Evolutionary conservation across 2,113 vertebrate genomes (phyloP), one percentile per base, ranked within the genome.

Genomic region (Chaetura pelagica): DNA sequence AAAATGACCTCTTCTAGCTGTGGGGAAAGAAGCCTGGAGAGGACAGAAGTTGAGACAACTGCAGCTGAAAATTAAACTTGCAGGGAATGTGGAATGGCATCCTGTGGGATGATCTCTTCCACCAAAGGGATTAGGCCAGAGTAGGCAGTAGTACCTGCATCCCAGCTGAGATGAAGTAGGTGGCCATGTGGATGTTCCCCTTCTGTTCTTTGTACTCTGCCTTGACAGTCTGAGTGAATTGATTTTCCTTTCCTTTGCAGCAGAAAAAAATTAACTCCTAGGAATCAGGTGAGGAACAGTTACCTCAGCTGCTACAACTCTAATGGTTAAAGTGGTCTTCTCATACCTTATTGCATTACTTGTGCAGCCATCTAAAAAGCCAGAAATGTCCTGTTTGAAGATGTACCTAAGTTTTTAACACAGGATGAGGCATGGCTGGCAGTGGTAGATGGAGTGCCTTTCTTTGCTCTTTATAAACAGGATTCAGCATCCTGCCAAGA

Each of bases 11-110:
- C 11, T 49, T 52, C 64, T 32, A 34, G 29, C 26, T 38, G 22
- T 57, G 62, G 32, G 44, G 46, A 59, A 68, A 74, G 77, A 69
- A 83, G 12, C 17, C 35, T 57, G 61, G 49, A 72, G 23, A 48
- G 54, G 79, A 84, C 20, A 78, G 44, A 48, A 78, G 22, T 26
- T 0, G 1, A 86, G 68, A 51, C 79, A 91, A 72, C 29, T 35
- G 46, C 40, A 80, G 59, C 38, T 84, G 92, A 77, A 94, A 94
- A 85, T 80, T 55, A 85, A 88, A 59, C 64, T 92, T 78, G 34
- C 30, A 54, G 55, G 32, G 52, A 52, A 51, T n/a, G 32, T 67
- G 76, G 73, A 66, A 61, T 15, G 27, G 68, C 57, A 72, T 52
- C 77, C 52, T n/a, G 15, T 81, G 62, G 54, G 14, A 54, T 57